Evolutionary conservation across 2,113 vertebrate species (phyloP).

Genomic region (Hyperoodon ampullatus): DNA sequence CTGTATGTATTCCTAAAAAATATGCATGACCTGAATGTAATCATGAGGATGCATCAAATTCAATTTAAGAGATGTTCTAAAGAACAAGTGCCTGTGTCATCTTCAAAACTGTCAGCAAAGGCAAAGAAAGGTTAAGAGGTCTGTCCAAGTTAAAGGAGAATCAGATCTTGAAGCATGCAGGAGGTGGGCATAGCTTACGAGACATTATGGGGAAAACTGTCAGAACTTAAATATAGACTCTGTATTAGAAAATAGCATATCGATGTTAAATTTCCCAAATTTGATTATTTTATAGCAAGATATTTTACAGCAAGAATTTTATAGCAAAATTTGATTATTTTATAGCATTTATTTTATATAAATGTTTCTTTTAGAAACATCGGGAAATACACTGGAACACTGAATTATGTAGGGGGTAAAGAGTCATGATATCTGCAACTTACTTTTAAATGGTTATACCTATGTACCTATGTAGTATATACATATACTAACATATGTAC

Average conservation of each 20-base stretch:
- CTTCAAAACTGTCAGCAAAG: background rate
- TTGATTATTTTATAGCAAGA: background rate
- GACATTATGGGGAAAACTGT: background rate
- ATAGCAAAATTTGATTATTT: background rate
- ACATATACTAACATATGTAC: background rate
- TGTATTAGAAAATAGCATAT: background rate
- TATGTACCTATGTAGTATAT: background rate
- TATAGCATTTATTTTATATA: background rate
- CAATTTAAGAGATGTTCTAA: background rate
- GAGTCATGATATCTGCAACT: background rate
- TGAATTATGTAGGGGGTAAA: background rate
- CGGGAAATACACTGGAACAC: background rate
- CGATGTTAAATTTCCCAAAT: background rate
- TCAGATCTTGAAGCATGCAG: background rate
- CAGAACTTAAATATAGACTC: background rate
- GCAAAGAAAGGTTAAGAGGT: background rate
- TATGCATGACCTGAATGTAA: background rate
- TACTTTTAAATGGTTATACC: background rate
- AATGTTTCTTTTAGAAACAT: background rate
- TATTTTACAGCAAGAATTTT: background rate
- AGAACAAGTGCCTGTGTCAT: background rate
- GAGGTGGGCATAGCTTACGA: fast-evolving
- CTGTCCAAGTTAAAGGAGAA: background rate
- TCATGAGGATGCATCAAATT: background rate
- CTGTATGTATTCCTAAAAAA: background rate